phyloP scores from a whole-genome alignment of 1,140 invertebrate genomes.

The Brachionus rotundiformis region DNA sequence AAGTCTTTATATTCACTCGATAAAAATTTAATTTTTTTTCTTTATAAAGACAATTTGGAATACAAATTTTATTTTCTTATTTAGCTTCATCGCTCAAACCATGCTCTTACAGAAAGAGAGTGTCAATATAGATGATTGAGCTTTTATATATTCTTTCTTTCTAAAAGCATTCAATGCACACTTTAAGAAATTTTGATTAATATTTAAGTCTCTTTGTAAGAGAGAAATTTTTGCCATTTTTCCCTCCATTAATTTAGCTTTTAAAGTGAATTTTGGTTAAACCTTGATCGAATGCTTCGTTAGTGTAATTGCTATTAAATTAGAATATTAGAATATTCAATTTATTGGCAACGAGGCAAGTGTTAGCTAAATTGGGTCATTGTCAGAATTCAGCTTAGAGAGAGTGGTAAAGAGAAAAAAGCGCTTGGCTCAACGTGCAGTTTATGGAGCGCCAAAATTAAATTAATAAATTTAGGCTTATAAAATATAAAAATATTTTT shows the following conservation, averaged over 20 bases:
- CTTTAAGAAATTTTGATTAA: not conserved
- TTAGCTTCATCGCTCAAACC: not conserved
- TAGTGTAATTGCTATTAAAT: not conserved
- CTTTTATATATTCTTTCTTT: not conserved
- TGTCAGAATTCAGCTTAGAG: not conserved
- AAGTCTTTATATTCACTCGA: not conserved
- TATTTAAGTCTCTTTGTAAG: not conserved
- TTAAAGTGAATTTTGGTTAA: not conserved
- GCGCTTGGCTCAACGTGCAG: constrained; percentile 4
- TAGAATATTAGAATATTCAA: not conserved
- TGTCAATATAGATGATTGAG: not conserved
- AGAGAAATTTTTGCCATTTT: constrained; percentile 15
- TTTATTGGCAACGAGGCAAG: not conserved
- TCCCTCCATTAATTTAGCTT: not conserved
- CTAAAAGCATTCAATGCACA: not conserved
- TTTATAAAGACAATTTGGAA: constrained; percentile 3
- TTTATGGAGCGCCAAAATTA: constrained; percentile 2
- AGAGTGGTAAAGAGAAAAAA: not conserved
- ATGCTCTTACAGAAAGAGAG: not conserved
- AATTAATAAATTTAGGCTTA: constrained; percentile 30
- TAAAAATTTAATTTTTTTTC: not conserved
- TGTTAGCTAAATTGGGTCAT: not conserved
- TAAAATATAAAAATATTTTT: not conserved
- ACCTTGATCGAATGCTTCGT: not conserved
- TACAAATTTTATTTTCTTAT: constrained; percentile 21